Conservation (phyloP, 2,888 invertebrate species). For the Noctua janthe region DNA sequence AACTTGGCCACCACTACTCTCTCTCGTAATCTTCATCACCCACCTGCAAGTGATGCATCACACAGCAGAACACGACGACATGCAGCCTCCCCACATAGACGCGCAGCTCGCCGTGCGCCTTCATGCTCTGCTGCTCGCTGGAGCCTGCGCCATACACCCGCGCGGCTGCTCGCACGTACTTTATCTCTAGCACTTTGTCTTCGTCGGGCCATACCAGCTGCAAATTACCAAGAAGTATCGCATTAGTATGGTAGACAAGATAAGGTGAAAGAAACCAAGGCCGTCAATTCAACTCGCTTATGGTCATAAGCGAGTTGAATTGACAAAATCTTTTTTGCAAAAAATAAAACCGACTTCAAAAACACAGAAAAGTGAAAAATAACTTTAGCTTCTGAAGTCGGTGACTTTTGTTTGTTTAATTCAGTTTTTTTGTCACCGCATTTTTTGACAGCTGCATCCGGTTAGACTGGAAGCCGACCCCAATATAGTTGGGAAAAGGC, state of each 20-base stretch:
- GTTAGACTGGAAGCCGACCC: no score
- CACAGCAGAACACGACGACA: slow-evolving; percentile 92
- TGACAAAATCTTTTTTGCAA: no score
- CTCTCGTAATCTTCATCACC: background rate
- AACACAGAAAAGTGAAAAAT: no score
- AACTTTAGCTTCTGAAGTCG: no score
- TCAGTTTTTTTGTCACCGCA: no score
- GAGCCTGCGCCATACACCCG: slow-evolving; percentile 85
- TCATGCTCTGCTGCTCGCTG: slow-evolving; percentile 82
- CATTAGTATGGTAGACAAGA: background rate
- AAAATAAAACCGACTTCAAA: no score
- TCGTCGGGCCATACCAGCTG: slow-evolving; percentile 94
- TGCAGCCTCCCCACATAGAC: slow-evolving; percentile 93
- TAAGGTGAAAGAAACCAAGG: background rate
- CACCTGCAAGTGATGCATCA: slow-evolving; percentile 92
- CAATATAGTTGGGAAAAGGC: no score
- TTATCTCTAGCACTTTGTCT: slow-evolving; percentile 94
- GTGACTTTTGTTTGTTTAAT: no score
- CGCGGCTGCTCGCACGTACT: slow-evolving; percentile 93
- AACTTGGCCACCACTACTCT: no score
- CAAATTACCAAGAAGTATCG: background rate
- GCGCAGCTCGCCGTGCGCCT: slow-evolving; percentile 93
- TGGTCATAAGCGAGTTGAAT: background rate
- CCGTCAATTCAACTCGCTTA: no score
- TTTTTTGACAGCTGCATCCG: no score